These are phyloP conservation scores for Lysiphlebus fabarum DNA, from an alignment of 1,140 invertebrate genomes.

Conservation along the genomic window DNA sequence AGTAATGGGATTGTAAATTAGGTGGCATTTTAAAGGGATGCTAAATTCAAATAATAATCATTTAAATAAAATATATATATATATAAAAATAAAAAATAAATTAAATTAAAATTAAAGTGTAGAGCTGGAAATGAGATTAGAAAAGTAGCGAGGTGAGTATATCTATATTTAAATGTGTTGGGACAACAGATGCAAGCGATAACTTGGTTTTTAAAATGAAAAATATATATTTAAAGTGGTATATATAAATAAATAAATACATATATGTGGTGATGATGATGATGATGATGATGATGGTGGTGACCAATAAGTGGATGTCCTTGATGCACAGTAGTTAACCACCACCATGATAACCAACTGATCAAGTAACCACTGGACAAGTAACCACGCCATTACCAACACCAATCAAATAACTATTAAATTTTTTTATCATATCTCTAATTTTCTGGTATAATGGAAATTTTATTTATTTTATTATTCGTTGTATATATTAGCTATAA, in stretches of 20 bases:
- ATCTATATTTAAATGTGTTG: background rate
- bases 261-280: conserved; percentile 6
- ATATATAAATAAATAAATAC: conserved; percentile 18
- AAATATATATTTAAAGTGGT: background rate
- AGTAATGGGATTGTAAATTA: conserved; percentile 23
- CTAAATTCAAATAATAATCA: too few relatives aligned
- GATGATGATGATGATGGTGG: background rate
- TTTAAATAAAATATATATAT: too few relatives aligned
- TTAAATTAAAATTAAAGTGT: too few relatives aligned
- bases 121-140: background rate
- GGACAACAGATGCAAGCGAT: conserved; percentile 3
- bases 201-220: too few relatives aligned
- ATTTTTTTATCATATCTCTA: background rate
- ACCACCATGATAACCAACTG: conserved; percentile 29
- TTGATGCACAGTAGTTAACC: conserved; percentile 42
- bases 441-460: too few relatives aligned
- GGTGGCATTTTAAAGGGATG: conserved; percentile 7
- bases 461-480: too few relatives aligned
- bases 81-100: background rate
- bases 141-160: background rate
- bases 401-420: conserved; percentile 15
- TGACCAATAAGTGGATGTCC: conserved; percentile 33
- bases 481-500: too few relatives aligned
- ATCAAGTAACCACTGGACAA: conserved; percentile 33
- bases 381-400: conserved; percentile 15